These are phyloP conservation scores for Erythrolamprus reginae DNA, from an alignment of 2,113 vertebrate species.

Conservation along the genomic window DNA sequence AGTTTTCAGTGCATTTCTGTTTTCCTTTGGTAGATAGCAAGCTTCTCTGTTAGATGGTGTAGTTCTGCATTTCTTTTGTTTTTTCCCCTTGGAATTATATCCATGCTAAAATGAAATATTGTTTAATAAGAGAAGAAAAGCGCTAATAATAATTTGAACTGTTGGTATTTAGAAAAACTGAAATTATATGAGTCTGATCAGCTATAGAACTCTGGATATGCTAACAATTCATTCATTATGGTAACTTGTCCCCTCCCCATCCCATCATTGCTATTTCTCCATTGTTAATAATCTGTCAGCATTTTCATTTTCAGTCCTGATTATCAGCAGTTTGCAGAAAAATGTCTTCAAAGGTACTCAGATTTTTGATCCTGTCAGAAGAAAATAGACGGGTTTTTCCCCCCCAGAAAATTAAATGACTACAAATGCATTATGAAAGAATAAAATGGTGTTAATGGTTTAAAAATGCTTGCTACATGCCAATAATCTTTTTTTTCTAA, in stretches of 20 bases:
- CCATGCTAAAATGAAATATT: slow-evolving; percentile 15
- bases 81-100: not conserved
- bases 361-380: slow-evolving; percentile 13
- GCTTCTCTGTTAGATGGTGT: not conserved
- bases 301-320: slow-evolving; percentile 20
- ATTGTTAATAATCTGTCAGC: slow-evolving; percentile 11
- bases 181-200: slow-evolving; percentile 27
- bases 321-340: slow-evolving; percentile 23
- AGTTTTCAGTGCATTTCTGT: not conserved
- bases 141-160: slow-evolving; percentile 15
- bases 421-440: slow-evolving; percentile 7
- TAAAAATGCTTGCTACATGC: slow-evolving; percentile 1
- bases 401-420: slow-evolving; percentile 10
- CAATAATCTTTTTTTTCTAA: not conserved
- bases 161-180: slow-evolving; percentile 39
- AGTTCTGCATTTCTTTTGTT: slow-evolving; percentile 22
- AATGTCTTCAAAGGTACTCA: slow-evolving; percentile 30
- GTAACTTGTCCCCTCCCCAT: slow-evolving; percentile 31
- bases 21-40: slow-evolving; percentile 1
- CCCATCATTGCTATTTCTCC: slow-evolving; percentile 19
- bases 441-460: not conserved
- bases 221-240: slow-evolving; percentile 27
- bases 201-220: slow-evolving; percentile 14
- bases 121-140: slow-evolving; percentile 23
- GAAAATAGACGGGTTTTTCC: slow-evolving; percentile 17